phyloP scores from a whole-genome alignment of 37 sponge, comb jelly and placozoan species.

The Chondrosia reniformis region DNA sequence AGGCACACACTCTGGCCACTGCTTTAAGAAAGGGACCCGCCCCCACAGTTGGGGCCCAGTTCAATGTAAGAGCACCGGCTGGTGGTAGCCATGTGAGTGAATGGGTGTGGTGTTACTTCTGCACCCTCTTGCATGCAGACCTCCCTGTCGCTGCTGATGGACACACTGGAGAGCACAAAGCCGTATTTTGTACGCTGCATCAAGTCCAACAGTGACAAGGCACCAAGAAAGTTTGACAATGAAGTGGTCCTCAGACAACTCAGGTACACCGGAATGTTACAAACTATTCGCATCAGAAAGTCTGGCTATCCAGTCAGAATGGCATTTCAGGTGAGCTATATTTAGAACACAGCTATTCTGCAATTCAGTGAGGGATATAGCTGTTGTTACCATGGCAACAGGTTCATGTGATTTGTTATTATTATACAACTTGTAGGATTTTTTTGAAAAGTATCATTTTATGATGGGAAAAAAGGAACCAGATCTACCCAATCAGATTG shows the following conservation, averaged over 20 bases:
- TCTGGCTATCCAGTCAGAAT: conserved; percentile 89
- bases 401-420: background rate
- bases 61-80: conserved; percentile 41
- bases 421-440: conserved; percentile 58
- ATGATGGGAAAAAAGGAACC: conserved; percentile 45
- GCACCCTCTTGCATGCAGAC: conserved; percentile 17
- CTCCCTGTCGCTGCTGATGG: conserved; percentile 83
- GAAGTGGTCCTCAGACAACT: conserved; percentile 85
- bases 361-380: background rate
- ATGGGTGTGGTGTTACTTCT: too few species aligned
- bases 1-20: background rate
- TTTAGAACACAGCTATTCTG: too few species aligned
- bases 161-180: conserved; percentile 70
- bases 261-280: conserved; percentile 95
- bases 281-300: conserved; percentile 91
- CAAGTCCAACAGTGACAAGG: conserved; percentile 83
- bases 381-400: background rate
- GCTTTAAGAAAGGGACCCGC: conserved; percentile 28
- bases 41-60: conserved; percentile 84
- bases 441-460: conserved; percentile 77
- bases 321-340: conserved; percentile 60
- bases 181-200: conserved; percentile 96
- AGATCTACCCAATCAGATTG: conserved; percentile 43
- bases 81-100: too few species aligned
- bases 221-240: conserved; percentile 75